phyloP scores from a whole-genome alignment of 1,140 invertebrate genomes.

The Drosophila bocki region DNA sequence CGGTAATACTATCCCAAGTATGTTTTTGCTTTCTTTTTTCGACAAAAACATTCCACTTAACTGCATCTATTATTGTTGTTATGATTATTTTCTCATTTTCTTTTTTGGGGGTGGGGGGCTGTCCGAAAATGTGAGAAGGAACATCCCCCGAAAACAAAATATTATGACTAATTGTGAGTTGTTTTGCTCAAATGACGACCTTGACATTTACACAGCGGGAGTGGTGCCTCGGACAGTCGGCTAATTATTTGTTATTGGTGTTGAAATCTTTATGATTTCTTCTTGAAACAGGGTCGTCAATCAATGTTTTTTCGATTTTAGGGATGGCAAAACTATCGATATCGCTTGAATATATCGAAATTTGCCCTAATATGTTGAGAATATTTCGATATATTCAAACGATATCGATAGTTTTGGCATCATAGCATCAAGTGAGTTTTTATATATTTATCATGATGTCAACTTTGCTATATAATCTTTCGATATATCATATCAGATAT shows the following conservation, averaged over 20 bases:
- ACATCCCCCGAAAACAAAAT: slow-evolving; percentile 47
- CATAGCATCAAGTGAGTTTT: too few relatives aligned
- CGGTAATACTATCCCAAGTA: slow-evolving; percentile 13
- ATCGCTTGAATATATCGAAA: neutral
- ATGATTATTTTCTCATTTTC: slow-evolving; percentile 31
- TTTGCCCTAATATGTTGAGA: too few relatives aligned
- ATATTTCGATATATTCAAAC: neutral
- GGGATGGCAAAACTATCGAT: slow-evolving; percentile 1
- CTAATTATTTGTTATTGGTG: slow-evolving; percentile 82
- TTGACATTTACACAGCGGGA: slow-evolving; percentile 46
- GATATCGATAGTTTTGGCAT: neutral
- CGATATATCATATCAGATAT: neutral
- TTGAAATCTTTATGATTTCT: slow-evolving; percentile 77
- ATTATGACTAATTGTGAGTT: slow-evolving; percentile 58
- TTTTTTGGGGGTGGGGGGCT: neutral
- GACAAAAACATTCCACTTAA: slow-evolving; percentile 45
- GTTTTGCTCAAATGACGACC: slow-evolving; percentile 45
- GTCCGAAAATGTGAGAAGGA: slow-evolving; percentile 51
- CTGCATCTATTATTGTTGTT: slow-evolving; percentile 48
- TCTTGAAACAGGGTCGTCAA: slow-evolving; percentile 37
- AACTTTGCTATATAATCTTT: neutral
- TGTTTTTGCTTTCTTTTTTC: neutral
- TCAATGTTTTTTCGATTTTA: slow-evolving; percentile 39
- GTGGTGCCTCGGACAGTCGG: slow-evolving; percentile 59
- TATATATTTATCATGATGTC: too few relatives aligned